Conservation (phyloP, 1,140 invertebrate genomes). For the Drosophila mojavensis region DNA sequence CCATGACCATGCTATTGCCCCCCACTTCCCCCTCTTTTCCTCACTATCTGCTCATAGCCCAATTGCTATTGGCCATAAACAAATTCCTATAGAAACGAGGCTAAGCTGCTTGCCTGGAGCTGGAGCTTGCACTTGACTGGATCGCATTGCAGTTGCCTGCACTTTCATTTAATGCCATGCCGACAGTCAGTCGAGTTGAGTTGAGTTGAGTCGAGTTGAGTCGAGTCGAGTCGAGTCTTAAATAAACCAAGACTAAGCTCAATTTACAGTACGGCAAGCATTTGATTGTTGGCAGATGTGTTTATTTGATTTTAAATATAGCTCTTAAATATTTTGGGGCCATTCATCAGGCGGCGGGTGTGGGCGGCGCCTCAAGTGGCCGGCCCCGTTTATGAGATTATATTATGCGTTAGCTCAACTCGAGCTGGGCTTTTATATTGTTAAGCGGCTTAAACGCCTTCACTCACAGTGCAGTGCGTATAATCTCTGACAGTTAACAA, state of each 20-base stretch:
- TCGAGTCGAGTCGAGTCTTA: conserved; percentile 43
- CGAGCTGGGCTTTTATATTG: conserved; percentile 15
- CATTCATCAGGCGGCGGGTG: conserved; percentile 58
- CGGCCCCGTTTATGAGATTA: conserved; percentile 20
- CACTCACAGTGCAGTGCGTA: conserved; percentile 26
- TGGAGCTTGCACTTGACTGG: conserved; percentile 59
- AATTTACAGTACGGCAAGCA: conserved; percentile 77
- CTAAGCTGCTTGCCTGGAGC: conserved; percentile 64
- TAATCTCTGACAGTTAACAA: conserved; percentile 72
- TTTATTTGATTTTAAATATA: conserved; percentile 82
- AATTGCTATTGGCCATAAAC: conserved; percentile 70
- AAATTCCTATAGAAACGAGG: conserved; percentile 61
- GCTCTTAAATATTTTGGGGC: conserved; percentile 78
- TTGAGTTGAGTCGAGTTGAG: not conserved
- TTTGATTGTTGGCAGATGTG: conserved; percentile 77
- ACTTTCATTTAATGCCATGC: conserved; percentile 44
- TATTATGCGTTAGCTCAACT: conserved; percentile 46
- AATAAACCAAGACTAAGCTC: conserved; percentile 77
- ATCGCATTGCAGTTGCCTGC: conserved; percentile 63
- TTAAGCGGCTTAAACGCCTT: conserved; percentile 78
- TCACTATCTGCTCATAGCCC: not conserved
- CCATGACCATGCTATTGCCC: conserved; percentile 4
- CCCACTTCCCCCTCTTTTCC: too few relatives aligned
- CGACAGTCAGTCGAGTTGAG: conserved; percentile 20
- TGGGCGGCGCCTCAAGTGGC: conserved; percentile 51